phyloP scores from a whole-genome alignment of 1,140 invertebrate species.

The Drosophila novamexicana region DNA sequence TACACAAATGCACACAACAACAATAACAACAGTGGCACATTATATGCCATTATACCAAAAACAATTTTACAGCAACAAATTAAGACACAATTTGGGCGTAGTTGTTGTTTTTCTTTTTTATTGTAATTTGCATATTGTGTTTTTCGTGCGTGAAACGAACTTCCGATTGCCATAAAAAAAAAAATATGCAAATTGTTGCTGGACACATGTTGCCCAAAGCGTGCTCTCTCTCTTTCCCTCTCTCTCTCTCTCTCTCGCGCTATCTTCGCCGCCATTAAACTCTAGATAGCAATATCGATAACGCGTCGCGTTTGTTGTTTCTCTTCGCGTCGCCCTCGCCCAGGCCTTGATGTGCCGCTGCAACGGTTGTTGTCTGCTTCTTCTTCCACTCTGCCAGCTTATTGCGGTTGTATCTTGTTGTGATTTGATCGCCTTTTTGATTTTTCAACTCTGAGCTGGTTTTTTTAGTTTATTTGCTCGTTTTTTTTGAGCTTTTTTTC shows the following conservation, averaged over 20 bases:
- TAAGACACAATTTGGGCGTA: conserved; percentile 9
- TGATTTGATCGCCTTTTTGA: conserved; percentile 38
- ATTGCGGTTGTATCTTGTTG: conserved; percentile 20
- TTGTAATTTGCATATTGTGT: conserved; percentile 47
- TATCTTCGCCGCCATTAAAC: background rate
- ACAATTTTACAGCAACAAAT: conserved; percentile 31
- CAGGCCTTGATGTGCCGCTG: background rate
- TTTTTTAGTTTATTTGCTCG: conserved; percentile 35
- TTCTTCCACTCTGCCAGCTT: conserved; percentile 6
- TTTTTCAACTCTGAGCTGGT: conserved; percentile 42
- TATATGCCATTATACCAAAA: conserved; percentile 52
- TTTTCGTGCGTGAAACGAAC: conserved; percentile 58
- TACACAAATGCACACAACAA: conserved; percentile 68
- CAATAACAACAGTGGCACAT: conserved; percentile 30
- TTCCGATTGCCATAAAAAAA: conserved; percentile 55
- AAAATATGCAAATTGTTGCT: conserved; percentile 26
- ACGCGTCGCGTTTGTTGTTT: conserved; percentile 11
- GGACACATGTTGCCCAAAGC: conserved; percentile 53
- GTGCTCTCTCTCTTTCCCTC: background rate
- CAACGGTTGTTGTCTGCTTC: background rate
- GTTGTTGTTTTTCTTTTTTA: conserved; percentile 30
- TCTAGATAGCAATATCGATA: conserved; percentile 6
- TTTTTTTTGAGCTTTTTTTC: conserved; percentile 21
- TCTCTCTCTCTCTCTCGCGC: background rate
- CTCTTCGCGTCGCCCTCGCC: background rate